Conservation (phyloP, 1,140 invertebrate species). For the Cryptotermes secundus region DNA sequence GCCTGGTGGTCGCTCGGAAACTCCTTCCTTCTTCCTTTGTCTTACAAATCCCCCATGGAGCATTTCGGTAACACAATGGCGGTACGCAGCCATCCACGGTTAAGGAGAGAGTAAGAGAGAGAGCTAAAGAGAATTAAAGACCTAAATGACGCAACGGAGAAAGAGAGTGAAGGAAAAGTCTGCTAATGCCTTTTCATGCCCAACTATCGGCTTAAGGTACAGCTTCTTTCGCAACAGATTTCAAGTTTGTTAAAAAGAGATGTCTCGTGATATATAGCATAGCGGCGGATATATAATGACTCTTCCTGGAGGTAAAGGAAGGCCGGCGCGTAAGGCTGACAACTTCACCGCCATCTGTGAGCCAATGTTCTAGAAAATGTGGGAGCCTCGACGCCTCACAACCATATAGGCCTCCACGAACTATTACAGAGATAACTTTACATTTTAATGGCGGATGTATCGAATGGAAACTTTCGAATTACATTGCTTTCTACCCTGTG, state of each 20-base stretch:
- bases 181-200: constrained; percentile 8
- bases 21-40: neutral
- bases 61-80: neutral
- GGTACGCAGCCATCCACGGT: neutral
- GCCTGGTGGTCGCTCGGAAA: neutral
- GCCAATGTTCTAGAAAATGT: no score
- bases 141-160: neutral
- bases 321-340: no score
- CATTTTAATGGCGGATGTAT: neutral
- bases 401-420: no score
- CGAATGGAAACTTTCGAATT: neutral
- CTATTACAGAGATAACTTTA: no score
- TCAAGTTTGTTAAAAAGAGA: neutral
- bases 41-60: constrained; percentile 3
- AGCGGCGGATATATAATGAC: no score
- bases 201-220: neutral
- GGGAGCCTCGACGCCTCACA: no score
- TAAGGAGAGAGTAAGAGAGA: neutral
- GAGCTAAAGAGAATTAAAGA: neutral
- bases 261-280: neutral
- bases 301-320: no score
- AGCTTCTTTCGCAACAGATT: neutral
- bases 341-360: no score
- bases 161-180: neutral
- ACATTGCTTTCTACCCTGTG: neutral